Conservation (phyloP, 1,140 invertebrate genomes). For the Samia ricini region DNA sequence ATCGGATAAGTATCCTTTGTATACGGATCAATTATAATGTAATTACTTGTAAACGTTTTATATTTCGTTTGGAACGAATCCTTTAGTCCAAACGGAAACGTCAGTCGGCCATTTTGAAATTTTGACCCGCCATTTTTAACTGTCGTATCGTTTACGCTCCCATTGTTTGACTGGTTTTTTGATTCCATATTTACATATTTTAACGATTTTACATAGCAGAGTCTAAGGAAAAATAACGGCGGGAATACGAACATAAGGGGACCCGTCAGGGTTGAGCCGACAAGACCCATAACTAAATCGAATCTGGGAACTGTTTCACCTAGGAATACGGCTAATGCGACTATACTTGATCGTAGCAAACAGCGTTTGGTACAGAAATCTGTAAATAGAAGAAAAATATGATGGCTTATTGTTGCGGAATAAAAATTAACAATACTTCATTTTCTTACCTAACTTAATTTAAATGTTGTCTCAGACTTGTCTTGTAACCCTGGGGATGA, state of each 20-base stretch:
- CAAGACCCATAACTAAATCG: constrained; percentile 92
- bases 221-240: constrained; percentile 86
- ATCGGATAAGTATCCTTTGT: constrained; percentile 42
- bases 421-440: too few species aligned
- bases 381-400: constrained; percentile 61
- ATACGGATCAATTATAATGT: constrained; percentile 14
- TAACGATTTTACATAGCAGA: constrained; percentile 68
- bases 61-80: constrained; percentile 45
- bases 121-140: constrained; percentile 22
- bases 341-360: constrained; percentile 83
- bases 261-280: constrained; percentile 90
- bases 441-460: too few species aligned
- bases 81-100: constrained; percentile 38
- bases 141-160: neutral
- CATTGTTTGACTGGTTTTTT: constrained; percentile 12
- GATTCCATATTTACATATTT: constrained; percentile 11
- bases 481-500: too few species aligned
- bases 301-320: constrained; percentile 91
- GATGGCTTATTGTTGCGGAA: neutral
- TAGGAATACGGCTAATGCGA: constrained; percentile 85
- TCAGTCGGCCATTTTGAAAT: constrained; percentile 35
- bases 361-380: constrained; percentile 89
- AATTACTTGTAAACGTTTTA: constrained; percentile 51
- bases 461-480: too few species aligned
- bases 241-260: constrained; percentile 92